phyloP scores from a whole-genome alignment of 2,888 invertebrate species.

The Chrysomela aeneicollis region DNA sequence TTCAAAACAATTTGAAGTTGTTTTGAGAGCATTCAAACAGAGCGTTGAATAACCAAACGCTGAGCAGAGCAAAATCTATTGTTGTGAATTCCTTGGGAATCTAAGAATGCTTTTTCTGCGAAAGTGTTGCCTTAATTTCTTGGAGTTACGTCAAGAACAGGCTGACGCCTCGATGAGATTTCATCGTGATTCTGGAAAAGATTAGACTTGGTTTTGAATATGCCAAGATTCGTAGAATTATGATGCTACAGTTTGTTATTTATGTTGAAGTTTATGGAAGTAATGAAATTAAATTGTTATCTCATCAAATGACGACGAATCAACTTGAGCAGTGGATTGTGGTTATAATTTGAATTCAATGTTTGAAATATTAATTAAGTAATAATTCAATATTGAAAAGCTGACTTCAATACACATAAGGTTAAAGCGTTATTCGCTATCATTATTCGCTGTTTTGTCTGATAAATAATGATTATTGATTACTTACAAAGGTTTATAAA shows the following conservation, averaged over 20 bases:
- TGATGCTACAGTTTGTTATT: not conserved
- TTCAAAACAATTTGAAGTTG: constrained; percentile 17
- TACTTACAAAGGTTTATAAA: no score
- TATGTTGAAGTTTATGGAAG: not conserved
- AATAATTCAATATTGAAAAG: no score
- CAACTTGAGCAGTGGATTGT: no score
- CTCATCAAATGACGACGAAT: no score
- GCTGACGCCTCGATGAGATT: constrained; percentile 2
- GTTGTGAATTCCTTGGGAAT: constrained; percentile 14
- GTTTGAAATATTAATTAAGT: no score
- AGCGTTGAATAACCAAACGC: constrained; percentile 12
- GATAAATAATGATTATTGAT: no score
- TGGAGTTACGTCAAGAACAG: not conserved
- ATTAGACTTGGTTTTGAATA: not conserved
- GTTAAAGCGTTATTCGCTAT: no score
- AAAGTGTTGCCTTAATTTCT: constrained; percentile 5
- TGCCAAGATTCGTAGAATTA: not conserved
- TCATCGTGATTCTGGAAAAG: constrained; percentile 3
- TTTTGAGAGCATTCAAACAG: constrained; percentile 21
- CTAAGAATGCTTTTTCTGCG: not conserved
- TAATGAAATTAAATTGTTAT: no score
- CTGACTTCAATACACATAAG: no score
- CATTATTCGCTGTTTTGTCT: no score
- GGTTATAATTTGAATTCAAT: no score
- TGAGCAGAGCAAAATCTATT: constrained; percentile 15